phyloP scores from a whole-genome alignment of 2,113 vertebrate genomes.

The Megatriorchis doriae region DNA sequence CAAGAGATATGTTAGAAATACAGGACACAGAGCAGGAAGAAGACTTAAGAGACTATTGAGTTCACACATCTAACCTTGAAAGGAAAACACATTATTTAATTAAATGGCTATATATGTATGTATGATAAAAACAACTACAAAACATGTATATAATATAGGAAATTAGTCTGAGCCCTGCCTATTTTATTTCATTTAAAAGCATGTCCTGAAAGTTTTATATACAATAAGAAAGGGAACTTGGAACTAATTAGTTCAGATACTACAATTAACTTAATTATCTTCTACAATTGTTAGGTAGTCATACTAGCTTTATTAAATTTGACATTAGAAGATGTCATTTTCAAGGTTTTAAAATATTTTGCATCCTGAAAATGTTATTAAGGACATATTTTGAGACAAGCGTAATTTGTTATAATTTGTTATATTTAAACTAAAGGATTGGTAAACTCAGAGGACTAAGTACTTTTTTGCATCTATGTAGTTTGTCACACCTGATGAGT shows the following conservation, averaged over 20 bases:
- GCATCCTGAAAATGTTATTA: not conserved
- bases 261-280: slow-evolving; percentile 23
- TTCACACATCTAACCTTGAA: not conserved
- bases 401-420: not conserved
- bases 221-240: not conserved
- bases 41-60: not conserved
- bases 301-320: slow-evolving; percentile 10
- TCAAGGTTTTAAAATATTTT: not conserved
- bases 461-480: not conserved
- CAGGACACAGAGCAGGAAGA: not conserved
- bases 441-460: not conserved
- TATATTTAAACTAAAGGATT: not conserved
- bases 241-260: not conserved
- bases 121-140: not conserved
- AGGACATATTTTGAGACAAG: not conserved
- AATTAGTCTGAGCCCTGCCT: not conserved
- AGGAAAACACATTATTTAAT: not conserved
- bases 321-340: not conserved
- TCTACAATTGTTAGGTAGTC: not conserved
- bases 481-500: not conserved
- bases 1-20: not conserved
- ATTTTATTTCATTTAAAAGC: not conserved
- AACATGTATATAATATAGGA: not conserved
- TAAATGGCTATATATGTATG: not conserved
- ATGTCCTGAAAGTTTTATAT: not conserved